phyloP scores from a whole-genome alignment of 2,797 vertebrate species.

The Xiphorhynchus erythropygius region DNA sequence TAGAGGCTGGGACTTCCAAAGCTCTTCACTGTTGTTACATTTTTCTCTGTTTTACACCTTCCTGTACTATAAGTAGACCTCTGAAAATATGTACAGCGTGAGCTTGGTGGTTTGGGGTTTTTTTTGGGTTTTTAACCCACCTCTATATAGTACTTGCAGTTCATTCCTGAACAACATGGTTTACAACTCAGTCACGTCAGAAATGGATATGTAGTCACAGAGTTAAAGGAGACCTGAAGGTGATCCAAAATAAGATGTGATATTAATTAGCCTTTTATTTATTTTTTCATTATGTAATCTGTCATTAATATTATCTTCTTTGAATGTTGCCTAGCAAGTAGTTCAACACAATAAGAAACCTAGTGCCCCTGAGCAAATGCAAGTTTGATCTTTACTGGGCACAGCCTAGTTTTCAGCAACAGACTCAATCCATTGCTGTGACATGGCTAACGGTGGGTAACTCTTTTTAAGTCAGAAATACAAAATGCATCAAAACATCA shows the following conservation, averaged over 20 bases:
- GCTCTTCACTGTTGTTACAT: not conserved
- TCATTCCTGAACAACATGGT: rapidly evolving
- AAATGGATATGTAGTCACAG: not conserved
- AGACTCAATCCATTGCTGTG: not conserved
- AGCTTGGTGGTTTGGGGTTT: not conserved
- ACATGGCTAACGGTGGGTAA: not conserved
- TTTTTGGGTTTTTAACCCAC: not conserved
- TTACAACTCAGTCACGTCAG: not conserved
- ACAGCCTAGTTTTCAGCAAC: not conserved
- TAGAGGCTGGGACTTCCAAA: not conserved
- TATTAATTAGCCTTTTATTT: not conserved
- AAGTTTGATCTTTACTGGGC: not conserved
- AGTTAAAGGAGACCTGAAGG: not conserved
- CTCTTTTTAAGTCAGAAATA: not conserved
- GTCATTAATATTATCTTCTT: not conserved
- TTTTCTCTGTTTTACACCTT: not conserved
- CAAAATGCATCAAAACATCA: not conserved
- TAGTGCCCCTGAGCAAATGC: not conserved
- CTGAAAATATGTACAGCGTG: not conserved
- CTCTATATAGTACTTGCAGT: not conserved
- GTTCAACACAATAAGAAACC: not conserved
- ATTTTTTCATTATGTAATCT: not conserved
- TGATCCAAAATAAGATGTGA: not conserved
- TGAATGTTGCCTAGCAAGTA: not conserved
- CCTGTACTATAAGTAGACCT: not conserved